Percentiles rank a stretch among this genome's conserved stretches.
Conservation (phyloP, 2,888 invertebrate species). For the Tachina lurida region DNA sequence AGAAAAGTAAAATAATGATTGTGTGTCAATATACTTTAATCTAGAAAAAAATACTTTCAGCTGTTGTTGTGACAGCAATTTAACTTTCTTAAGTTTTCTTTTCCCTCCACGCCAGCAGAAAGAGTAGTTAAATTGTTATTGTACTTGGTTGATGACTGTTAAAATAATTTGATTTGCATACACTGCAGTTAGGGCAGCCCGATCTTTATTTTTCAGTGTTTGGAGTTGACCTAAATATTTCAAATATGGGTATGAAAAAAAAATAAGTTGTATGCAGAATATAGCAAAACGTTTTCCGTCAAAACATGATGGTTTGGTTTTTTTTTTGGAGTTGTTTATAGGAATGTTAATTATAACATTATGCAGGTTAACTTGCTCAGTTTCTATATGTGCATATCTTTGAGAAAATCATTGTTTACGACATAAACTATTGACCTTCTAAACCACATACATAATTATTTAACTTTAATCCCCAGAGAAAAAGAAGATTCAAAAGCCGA, state of each 20-base stretch:
- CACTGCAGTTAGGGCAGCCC: conserved; percentile 8
- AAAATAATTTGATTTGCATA: background rate
- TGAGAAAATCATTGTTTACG: conserved; percentile 43
- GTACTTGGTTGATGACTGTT: background rate
- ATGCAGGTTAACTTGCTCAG: conserved; percentile 56
- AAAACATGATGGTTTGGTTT: conserved; percentile 47
- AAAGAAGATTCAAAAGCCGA: background rate
- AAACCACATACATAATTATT: conserved; percentile 26
- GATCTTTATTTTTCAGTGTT: background rate
- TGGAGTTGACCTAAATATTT: conserved; percentile 50
- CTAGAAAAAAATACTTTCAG: conserved; percentile 3
- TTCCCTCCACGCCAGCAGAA: conserved; percentile 6
- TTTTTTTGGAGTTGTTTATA: background rate
- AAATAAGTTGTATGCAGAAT: background rate
- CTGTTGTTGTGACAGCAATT: conserved; percentile 31
- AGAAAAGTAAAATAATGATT: conserved; percentile 49
- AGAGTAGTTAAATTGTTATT: background rate
- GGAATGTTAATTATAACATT: background rate
- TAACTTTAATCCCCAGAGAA: no score
- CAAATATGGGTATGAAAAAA: conserved; percentile 7
- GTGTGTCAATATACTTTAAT: conserved; percentile 52
- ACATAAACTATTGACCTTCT: conserved; percentile 62
- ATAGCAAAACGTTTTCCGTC: conserved; percentile 9
- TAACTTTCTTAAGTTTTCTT: conserved; percentile 44
- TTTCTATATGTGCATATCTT: conserved; percentile 33